A percentile compares a stretch with the other conserved stretches of the same genome.
phyloP scores from a whole-genome alignment of 1,140 invertebrate genomes.

The Magallana angulata region DNA sequence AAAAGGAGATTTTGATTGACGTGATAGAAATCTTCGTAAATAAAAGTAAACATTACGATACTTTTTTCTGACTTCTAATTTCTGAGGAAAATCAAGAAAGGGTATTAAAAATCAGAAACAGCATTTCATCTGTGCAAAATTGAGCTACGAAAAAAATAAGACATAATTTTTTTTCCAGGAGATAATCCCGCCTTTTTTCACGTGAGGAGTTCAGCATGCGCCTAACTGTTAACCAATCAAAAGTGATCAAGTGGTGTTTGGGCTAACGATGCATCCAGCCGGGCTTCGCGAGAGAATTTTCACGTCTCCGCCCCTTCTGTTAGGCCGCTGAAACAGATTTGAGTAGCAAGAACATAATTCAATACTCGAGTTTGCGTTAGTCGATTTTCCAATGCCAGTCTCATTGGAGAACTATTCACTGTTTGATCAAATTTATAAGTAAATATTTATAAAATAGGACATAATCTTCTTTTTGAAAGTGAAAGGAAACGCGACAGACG shows the following conservation, averaged over 20 bases:
- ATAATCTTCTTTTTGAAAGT: conserved; percentile 29
- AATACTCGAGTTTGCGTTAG: conserved; percentile 30
- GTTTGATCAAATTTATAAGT: conserved; percentile 37
- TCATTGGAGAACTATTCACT: conserved; percentile 21
- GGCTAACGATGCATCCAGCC: conserved; percentile 29
- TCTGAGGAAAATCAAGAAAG: not conserved
- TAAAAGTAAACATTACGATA: not conserved
- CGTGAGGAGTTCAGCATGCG: conserved; percentile 24
- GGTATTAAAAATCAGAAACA: not conserved
- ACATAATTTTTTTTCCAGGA: conserved; percentile 13
- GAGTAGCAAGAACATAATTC: conserved; percentile 37
- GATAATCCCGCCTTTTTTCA: conserved; percentile 19
- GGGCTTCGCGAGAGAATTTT: not conserved
- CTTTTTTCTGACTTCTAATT: not conserved
- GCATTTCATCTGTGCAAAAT: not conserved
- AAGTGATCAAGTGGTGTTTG: not conserved
- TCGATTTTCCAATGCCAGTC: conserved; percentile 32
- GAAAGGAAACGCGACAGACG: conserved; percentile 26
- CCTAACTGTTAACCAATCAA: not conserved
- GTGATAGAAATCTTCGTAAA: not conserved
- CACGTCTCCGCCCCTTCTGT: conserved; percentile 13
- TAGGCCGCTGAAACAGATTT: conserved; percentile 6
- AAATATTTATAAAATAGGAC: conserved; percentile 32
- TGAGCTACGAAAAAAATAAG: not conserved
- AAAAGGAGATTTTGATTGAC: not conserved